Percentiles rank a stretch among this genome's conserved stretches.
These are phyloP conservation scores for Caenorhabditis wallacei DNA, from an alignment of 2,888 invertebrate species.

Conservation along the genomic window DNA sequence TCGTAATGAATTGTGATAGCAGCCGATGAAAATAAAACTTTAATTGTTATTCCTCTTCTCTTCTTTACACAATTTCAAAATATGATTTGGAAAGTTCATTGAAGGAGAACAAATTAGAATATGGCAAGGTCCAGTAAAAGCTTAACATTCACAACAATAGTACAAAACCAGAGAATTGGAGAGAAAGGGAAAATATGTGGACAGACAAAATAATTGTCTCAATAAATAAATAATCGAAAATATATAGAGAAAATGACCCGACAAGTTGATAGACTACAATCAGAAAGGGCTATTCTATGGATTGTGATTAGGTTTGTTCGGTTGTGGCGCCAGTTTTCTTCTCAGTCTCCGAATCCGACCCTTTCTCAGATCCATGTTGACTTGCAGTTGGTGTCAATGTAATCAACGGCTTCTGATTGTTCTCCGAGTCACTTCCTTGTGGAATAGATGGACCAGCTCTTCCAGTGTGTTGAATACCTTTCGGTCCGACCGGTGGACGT, in stretches of 20 bases:
- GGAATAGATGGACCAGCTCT: conserved; percentile 1
- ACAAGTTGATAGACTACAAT: background rate
- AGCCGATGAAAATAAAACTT: conserved; percentile 64
- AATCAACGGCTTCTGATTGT: conserved; percentile 21
- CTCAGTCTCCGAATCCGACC: conserved; percentile 19
- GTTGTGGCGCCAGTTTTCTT: background rate
- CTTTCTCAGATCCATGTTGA: conserved; percentile 26
- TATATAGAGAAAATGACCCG: conserved; percentile 3
- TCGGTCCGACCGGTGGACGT: conserved; percentile 39
- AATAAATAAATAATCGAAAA: background rate
- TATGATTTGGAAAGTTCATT: conserved; percentile 24
- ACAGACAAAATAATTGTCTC: background rate
- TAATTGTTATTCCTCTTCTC: conserved; percentile 40
- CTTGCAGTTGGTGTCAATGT: conserved; percentile 16
- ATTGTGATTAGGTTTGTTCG: background rate
- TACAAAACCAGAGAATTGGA: conserved; percentile 33
- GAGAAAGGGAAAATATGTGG: conserved; percentile 5
- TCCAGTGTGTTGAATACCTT: conserved; percentile 50
- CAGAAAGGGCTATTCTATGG: background rate
- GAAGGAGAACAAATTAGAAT: conserved; percentile 36
- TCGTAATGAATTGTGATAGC: conserved; percentile 68
- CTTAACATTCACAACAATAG: conserved; percentile 39
- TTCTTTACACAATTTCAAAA: background rate
- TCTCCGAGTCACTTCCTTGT: background rate
- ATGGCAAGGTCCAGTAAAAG: conserved; percentile 42